Conservation (phyloP, 2,797 vertebrate genomes). For the Poeciliopsis gracilis region DNA sequence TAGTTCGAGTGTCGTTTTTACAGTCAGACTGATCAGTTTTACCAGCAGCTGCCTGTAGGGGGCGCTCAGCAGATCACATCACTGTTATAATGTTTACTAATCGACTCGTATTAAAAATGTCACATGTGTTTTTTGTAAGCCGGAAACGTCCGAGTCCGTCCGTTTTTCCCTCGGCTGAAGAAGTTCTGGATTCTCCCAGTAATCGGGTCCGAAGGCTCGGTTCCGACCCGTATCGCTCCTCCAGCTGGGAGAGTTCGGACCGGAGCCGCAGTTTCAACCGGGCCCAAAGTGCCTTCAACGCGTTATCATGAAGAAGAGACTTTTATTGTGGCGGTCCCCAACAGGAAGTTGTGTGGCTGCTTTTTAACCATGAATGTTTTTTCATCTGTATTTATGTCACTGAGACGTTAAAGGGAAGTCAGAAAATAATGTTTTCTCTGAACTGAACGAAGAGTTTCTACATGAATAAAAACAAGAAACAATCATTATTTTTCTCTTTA, state of each 20-base stretch:
- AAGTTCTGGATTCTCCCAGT: not conserved
- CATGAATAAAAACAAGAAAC: conserved; percentile 29
- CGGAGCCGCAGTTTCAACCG: not conserved
- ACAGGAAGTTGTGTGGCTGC: not conserved
- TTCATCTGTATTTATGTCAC: conserved; percentile 14
- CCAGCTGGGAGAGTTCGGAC: not conserved
- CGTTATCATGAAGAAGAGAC: not conserved
- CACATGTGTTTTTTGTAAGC: not conserved
- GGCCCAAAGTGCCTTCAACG: not conserved
- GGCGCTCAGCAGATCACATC: not conserved
- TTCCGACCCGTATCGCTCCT: not conserved
- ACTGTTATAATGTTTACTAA: conserved; percentile 1
- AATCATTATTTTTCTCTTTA: not conserved
- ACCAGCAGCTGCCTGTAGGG: not conserved
- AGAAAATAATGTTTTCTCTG: conserved; percentile 26
- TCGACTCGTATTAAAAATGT: not conserved
- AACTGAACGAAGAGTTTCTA: conserved; percentile 14
- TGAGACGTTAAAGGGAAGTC: conserved; percentile 17
- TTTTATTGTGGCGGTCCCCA: conserved; percentile 3
- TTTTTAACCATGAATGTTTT: conserved; percentile 7
- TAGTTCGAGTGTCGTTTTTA: not conserved
- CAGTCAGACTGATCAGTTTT: conserved; percentile 3
- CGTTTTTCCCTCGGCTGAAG: not conserved
- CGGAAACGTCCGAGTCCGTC: not conserved
- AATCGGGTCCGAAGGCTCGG: not conserved